These are phyloP conservation scores for Reticulitermes lucifugus DNA, from an alignment of 2,888 invertebrate species.

Conservation along the genomic window DNA sequence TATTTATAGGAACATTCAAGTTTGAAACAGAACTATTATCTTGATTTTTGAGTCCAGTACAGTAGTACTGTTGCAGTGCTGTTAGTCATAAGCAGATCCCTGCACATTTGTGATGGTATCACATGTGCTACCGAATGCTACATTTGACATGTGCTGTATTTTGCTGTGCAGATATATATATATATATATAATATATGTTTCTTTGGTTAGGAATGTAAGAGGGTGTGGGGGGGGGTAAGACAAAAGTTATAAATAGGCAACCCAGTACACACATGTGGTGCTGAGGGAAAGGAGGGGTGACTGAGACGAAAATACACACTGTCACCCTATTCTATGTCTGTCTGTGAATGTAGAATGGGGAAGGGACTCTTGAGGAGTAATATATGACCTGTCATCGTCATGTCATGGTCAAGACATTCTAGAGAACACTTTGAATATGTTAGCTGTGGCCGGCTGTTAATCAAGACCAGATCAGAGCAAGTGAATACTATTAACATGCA, in stretches of 20 bases:
- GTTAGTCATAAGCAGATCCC: too few species aligned
- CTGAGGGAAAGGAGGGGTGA: constrained; percentile 26
- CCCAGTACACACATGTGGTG: constrained; percentile 22
- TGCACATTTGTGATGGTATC: neutral
- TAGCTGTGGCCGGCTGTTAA: neutral
- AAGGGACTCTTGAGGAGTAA: neutral
- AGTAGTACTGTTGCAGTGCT: too few species aligned
- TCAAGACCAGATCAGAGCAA: neutral
- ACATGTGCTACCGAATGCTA: neutral
- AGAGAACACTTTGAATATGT: neutral
- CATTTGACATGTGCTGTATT: neutral
- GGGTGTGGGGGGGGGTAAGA: neutral
- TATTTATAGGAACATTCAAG: too few species aligned
- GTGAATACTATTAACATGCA: neutral
- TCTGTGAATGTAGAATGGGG: neutral
- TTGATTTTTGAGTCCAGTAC: too few species aligned
- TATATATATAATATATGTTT: neutral
- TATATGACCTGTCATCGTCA: neutral
- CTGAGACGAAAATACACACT: constrained; percentile 35
- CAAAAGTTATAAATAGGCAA: constrained; percentile 25
- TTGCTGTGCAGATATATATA: neutral
- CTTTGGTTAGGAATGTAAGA: constrained; percentile 1
- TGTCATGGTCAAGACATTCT: neutral
- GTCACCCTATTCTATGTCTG: constrained; percentile 19
- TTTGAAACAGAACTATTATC: too few species aligned